Evolutionary conservation across 2,113 vertebrate genomes (phyloP), one percentile per base, ranked within the genome.

Genomic region (Shinisaurus crocodilurus): DNA sequence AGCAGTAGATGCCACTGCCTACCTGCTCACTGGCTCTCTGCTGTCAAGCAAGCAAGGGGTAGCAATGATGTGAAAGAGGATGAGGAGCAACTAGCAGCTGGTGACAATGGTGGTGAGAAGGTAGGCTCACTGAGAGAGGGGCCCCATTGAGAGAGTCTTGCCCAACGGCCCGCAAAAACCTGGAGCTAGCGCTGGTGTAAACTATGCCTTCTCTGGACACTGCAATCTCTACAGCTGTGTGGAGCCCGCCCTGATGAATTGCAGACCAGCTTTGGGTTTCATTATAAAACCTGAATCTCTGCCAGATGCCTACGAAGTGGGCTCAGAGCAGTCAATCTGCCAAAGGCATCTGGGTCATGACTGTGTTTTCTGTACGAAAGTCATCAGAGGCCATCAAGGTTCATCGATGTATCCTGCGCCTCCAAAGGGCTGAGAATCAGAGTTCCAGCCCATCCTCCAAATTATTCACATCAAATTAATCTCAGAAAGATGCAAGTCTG

Each of bases 371-470:
- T 76, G 18, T 43, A 72, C 48, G 57, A 6, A 60, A 60, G 54
- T 43, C 85, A 63, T 76, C 85, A 63, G 25, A 87, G 69, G 50
- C 54, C 86, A 87, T 87, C 72, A 48, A 70, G 40, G 63, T 67
- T 69, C 40, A 57, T 54, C n/a, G 5, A 86, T 15, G 45, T 25
- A 74, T 76, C 40, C 40, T 34, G 37, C 40, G 16, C 54, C 27
- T 60, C 72, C 6, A 9, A 63, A 43, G 43, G 18, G 84, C n/a
- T 72, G 32, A 34, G 45, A 72, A 85, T 10, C 82, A 69, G 82
- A 75, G 50, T 87, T 60, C 70, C 54, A 79, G 40, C 4, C 37
- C 43, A 80, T 48, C 40, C 23, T 79, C 86, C 65, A 34, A 34
- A 48, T 65, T 88, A 45, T 77, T 87, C 54, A 69, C 6, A 85